These are phyloP conservation scores for Trachymyrmex cornetzi DNA, from an alignment of 1,140 invertebrate genomes.

Conservation along the genomic window DNA sequence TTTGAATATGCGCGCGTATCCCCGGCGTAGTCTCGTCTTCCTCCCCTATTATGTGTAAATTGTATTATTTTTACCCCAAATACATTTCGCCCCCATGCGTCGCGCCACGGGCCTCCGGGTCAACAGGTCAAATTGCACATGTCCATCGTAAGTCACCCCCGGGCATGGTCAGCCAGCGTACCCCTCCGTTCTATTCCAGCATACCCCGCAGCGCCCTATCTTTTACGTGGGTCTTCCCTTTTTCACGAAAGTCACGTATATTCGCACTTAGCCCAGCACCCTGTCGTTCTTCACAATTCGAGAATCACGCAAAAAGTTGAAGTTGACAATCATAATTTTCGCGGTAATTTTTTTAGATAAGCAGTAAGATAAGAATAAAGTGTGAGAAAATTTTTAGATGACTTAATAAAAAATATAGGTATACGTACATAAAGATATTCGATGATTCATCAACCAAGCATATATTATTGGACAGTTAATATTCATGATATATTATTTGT, in stretches of 20 bases:
- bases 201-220: constrained; percentile 62
- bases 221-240: constrained; percentile 45
- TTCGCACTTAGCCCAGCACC: constrained; percentile 35
- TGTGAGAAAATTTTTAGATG: constrained; percentile 5
- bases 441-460: not conserved
- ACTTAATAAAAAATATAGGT: not conserved
- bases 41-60: constrained; percentile 86
- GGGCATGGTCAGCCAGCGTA: constrained; percentile 54
- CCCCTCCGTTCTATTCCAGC: constrained; percentile 53
- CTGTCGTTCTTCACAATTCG: not conserved
- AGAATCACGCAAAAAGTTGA: constrained; percentile 38
- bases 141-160: constrained; percentile 83
- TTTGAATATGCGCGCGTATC: constrained; percentile 83
- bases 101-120: constrained; percentile 74
- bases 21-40: constrained; percentile 63
- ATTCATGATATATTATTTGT: not conserved
- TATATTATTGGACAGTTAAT: not conserved
- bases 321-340: not conserved
- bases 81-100: constrained; percentile 81
- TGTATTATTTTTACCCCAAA: constrained; percentile 87
- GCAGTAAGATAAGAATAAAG: not conserved
- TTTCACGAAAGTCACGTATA: constrained; percentile 68
- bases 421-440: not conserved
- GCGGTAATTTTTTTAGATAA: not conserved
- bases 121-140: constrained; percentile 87